These are phyloP conservation scores for Branchellion lobata DNA, from an alignment of 2,888 invertebrate genomes.

Conservation along the genomic window DNA sequence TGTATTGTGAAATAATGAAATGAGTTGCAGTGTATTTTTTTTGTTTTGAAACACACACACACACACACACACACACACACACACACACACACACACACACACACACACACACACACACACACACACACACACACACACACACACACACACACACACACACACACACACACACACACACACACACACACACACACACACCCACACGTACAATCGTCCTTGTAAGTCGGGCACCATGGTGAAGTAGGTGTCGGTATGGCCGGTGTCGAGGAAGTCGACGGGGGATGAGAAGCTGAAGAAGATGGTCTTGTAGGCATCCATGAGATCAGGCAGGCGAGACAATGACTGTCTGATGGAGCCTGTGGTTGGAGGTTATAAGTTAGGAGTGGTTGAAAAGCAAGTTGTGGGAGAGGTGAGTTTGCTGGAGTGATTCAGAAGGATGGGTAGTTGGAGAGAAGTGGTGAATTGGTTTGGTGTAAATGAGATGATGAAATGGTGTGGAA, in stretches of 20 bases:
- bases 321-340: not conserved
- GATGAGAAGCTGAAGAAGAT: slow-evolving; percentile 25
- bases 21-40: too few species aligned
- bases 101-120: too few species aligned
- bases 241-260: not conserved
- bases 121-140: too few species aligned
- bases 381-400: not conserved
- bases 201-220: not conserved
- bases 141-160: too few species aligned
- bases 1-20: too few species aligned
- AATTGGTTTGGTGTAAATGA: too few species aligned
- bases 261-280: not conserved
- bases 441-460: not conserved
- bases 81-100: too few species aligned
- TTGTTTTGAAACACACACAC: not conserved
- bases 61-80: too few species aligned
- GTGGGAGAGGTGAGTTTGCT: too few species aligned
- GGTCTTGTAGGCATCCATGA: slow-evolving; percentile 13
- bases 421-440: not conserved
- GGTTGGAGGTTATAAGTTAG: not conserved
- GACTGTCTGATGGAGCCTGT: not conserved
- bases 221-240: slow-evolving; percentile 8
- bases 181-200: too few species aligned
- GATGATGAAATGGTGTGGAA: too few species aligned
- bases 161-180: too few species aligned